Evolutionary conservation across 1,140 invertebrate species (phyloP), one percentile per base, ranked within the genome.

Genomic region (Cotesia typhae): DNA sequence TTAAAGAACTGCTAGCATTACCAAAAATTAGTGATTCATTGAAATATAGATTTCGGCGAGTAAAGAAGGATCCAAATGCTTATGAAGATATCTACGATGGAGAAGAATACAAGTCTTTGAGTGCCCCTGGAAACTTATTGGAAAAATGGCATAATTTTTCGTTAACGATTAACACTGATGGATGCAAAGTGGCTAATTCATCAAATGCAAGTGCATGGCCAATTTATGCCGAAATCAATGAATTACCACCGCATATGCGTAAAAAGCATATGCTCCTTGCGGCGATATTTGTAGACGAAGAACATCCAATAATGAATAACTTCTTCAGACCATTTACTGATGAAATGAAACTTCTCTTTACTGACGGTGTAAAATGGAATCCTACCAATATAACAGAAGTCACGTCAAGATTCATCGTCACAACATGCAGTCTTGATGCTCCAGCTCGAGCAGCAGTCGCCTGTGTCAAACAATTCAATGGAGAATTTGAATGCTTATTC

Each of bases 161-260:
- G 5, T 65, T 74, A n/a, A 66, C 73, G 12, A 4, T 74, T 4
- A 66, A 66, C 37, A 70, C 73, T 0, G 68, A 74, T 66, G 73
- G 73, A 12, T 70, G 68, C 38, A 17, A 67, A 61, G 64, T 74
- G 36, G 61, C 55, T 12, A 66, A 74, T 41, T 70, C 59, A 10
- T 70, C 67, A 52, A 66, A 70, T 51, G 36, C 67, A n/a, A 71
- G 14, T 37, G 67, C 73, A 14, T 74, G 73, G 73, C 69, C 73
- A 28, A 35, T 74, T 35, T 61, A 63, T 55, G 20, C 68, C 5
- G 35, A 70, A 38, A 38, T 74, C 12, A n/a, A n/a, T n/a, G n/a
- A n/a, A n/a, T n/a, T n/a, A n/a, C n/a, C n/a, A n/a, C n/a, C n/a
- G n/a, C n/a, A n/a, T n/a, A n/a, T n/a, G n/a, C n/a, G n/a, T n/a